Evolutionary conservation across 2,113 vertebrate genomes (phyloP).

Genomic region (Rhadina sibilatrix): DNA sequence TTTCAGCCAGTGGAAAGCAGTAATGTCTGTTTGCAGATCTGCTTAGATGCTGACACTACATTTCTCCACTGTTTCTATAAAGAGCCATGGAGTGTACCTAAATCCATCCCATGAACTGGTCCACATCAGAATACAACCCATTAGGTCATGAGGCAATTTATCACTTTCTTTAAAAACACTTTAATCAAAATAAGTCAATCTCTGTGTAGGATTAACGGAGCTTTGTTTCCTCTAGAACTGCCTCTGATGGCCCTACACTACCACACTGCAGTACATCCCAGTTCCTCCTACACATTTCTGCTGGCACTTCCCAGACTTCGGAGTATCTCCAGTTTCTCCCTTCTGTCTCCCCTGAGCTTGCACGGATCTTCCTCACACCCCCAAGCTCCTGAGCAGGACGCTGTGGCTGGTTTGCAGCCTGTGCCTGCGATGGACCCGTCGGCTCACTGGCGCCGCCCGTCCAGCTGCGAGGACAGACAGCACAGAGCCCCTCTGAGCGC

Average conservation of each 20-base stretch:
- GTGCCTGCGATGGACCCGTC: neutral
- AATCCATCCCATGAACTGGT: neutral
- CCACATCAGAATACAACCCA: neutral
- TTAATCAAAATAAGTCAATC: neutral
- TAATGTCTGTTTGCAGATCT: neutral
- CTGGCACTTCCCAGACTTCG: neutral
- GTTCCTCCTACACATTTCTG: neutral
- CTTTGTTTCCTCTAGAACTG: neutral
- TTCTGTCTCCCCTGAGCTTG: neutral
- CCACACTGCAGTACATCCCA: neutral
- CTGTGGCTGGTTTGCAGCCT: neutral
- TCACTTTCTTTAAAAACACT: neutral
- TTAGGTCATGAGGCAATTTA: neutral
- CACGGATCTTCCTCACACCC: neutral
- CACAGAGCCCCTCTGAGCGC: neutral
- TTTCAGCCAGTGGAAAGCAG: neutral
- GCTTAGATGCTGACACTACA: neutral
- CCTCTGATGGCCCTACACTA: neutral
- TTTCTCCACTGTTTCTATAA: slow-evolving; percentile 3
- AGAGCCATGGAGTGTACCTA: neutral
- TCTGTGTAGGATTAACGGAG: neutral
- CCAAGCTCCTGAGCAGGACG: neutral
- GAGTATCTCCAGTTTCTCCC: neutral
- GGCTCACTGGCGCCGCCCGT: accelerated
- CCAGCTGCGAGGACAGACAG: neutral